Evolutionary conservation across 2,888 invertebrate genomes (phyloP).

Genomic region (Dryococelus australis): DNA sequence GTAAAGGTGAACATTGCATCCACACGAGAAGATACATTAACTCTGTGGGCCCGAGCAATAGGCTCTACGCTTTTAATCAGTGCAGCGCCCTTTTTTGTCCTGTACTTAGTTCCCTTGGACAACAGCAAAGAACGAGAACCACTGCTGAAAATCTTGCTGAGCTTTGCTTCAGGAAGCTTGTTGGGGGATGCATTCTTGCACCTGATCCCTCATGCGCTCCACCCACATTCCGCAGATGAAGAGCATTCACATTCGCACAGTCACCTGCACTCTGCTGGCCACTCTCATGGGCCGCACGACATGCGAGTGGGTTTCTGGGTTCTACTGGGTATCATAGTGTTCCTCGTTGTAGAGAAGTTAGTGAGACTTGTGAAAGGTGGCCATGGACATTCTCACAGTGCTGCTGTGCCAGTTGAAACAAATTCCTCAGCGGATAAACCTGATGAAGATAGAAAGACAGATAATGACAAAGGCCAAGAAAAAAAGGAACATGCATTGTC

Average conservation of each 20-base stretch:
- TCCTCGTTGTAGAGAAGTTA: slow-evolving; percentile 91
- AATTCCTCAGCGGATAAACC: slow-evolving; percentile 37
- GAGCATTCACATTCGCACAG: slow-evolving; percentile 53
- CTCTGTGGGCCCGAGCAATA: slow-evolving; percentile 81
- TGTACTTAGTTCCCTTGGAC: slow-evolving; percentile 92
- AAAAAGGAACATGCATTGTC: slow-evolving; percentile 34
- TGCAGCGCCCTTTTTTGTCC: slow-evolving; percentile 90
- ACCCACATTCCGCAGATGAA: slow-evolving; percentile 60
- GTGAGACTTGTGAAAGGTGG: slow-evolving; percentile 88
- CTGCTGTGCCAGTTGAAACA: slow-evolving; percentile 38
- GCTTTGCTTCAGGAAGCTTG: slow-evolving; percentile 94
- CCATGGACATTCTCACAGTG: slow-evolving; percentile 76
- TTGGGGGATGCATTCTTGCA: slow-evolving; percentile 99
- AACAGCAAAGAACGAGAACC: slow-evolving; percentile 84
- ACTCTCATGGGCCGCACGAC: slow-evolving; percentile 73
- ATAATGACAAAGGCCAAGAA: slow-evolving; percentile 50
- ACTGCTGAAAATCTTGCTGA: slow-evolving; percentile 85
- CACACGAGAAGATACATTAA: slow-evolving; percentile 34
- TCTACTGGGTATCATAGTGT: slow-evolving; percentile 89
- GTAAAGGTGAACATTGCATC: neutral
- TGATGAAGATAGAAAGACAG: slow-evolving; percentile 47
- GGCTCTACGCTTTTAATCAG: slow-evolving; percentile 93
- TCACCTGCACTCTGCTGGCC: slow-evolving; percentile 61
- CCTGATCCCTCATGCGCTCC: slow-evolving; percentile 94
- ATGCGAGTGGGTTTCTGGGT: slow-evolving; percentile 95